Conservation (phyloP, 2,113 vertebrate genomes). For the Sceloporus undulatus region DNA sequence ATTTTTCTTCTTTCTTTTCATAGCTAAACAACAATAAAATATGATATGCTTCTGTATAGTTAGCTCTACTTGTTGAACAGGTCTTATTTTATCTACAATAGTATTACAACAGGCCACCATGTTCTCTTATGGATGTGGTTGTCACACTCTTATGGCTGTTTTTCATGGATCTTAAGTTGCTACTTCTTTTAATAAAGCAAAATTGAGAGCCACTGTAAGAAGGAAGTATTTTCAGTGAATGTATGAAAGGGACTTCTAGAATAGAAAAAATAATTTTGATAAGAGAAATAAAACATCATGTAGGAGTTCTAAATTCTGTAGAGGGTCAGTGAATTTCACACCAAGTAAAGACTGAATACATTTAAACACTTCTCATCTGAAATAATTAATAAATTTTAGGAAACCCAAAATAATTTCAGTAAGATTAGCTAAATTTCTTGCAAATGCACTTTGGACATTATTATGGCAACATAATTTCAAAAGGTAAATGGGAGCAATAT, state of each 20-base stretch:
- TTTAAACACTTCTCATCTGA: neutral
- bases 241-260: neutral
- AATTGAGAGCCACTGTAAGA: neutral
- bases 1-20: too few species aligned
- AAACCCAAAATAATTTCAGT: neutral
- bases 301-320: neutral
- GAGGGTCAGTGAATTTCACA: neutral
- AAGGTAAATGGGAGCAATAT: neutral
- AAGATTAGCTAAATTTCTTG: neutral
- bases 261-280: neutral
- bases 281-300: neutral
- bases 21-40: neutral
- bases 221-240: neutral
- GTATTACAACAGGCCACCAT: neutral
- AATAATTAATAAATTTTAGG: neutral
- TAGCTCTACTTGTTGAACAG: neutral
- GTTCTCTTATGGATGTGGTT: neutral
- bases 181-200: neutral
- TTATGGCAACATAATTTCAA: neutral
- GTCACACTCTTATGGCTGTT: neutral
- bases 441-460: neutral
- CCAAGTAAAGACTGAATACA: neutral
- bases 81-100: neutral
- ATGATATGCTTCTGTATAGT: neutral
- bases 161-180: neutral